A percentile compares a stretch with the other conserved stretches of the same genome.
Conservation (phyloP, 2,113 vertebrate species). For the Hyla sarda region DNA sequence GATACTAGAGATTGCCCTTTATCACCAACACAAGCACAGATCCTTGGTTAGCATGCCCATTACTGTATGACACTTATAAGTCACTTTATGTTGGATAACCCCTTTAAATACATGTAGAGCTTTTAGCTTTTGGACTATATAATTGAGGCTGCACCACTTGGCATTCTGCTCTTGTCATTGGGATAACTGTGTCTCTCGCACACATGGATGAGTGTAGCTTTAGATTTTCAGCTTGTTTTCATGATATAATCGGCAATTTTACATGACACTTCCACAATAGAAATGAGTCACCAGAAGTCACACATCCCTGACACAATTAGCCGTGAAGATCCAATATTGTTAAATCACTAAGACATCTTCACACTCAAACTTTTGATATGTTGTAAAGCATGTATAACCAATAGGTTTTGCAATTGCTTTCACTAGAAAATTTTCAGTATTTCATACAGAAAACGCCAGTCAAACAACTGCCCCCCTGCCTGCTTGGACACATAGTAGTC, state of each 20-base stretch:
- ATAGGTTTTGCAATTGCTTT: too few relatives aligned
- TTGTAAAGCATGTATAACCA: too few relatives aligned
- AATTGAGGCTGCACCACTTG: neutral
- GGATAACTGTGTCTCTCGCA: neutral
- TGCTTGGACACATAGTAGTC: too few relatives aligned
- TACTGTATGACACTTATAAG: too few relatives aligned
- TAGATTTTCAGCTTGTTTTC: neutral
- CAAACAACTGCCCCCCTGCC: too few relatives aligned
- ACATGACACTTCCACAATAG: neutral
- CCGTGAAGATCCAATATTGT: neutral
- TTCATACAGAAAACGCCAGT: too few relatives aligned
- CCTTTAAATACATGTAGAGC: neutral
- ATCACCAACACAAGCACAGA: too few relatives aligned
- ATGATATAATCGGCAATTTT: neutral
- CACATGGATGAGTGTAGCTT: neutral
- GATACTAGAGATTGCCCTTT: too few relatives aligned
- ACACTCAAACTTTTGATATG: too few relatives aligned
- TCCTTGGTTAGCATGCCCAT: too few relatives aligned
- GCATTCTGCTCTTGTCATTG: neutral
- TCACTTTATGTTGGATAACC: too few relatives aligned
- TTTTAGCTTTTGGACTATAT: neutral
- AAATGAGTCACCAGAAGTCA: constrained; percentile 9
- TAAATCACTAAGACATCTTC: neutral
- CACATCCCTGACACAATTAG: constrained; percentile 32
- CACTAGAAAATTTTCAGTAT: too few relatives aligned